These are phyloP conservation scores for Brachyistius frenatus DNA, from an alignment of 2,113 vertebrate genomes.

Conservation along the genomic window DNA sequence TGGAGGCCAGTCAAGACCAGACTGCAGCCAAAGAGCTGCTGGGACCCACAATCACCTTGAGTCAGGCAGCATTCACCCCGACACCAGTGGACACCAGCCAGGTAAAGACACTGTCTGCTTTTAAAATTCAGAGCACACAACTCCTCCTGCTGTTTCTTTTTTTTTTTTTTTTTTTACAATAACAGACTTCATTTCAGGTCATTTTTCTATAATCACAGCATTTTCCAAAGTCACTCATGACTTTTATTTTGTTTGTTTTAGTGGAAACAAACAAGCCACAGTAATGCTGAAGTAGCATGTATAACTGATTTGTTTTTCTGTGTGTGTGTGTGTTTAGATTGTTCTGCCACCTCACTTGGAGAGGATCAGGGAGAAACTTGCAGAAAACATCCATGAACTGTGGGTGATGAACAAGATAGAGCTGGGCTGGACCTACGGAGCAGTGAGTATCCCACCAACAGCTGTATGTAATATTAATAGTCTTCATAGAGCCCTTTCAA, in stretches of 20 bases:
- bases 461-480: not conserved
- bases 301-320: not conserved
- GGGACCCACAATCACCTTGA: conserved; percentile 91
- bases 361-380: conserved; percentile 94
- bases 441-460: conserved; percentile 80
- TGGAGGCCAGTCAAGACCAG: conserved; percentile 91
- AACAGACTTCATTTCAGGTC: not conserved
- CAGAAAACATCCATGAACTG: conserved; percentile 97
- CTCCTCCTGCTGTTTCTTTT: no score
- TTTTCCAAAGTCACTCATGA: no score
- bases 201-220: no score
- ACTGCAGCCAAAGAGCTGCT: conserved; percentile 87
- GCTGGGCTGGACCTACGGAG: conserved; percentile 95
- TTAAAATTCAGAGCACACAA: no score
- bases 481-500: no score
- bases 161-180: not conserved
- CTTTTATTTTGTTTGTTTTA: no score
- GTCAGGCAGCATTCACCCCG: conserved; percentile 95
- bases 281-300: not conserved
- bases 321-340: conserved; percentile 82
- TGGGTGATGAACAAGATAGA: conserved; percentile 99
- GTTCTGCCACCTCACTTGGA: conserved; percentile 94
- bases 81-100: conserved; percentile 94
- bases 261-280: not conserved
- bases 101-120: conserved; percentile 72